Evolutionary conservation across 2,888 invertebrate genomes (phyloP), one percentile per base, ranked within the genome.

Genomic region (Folsomia candida): DNA sequence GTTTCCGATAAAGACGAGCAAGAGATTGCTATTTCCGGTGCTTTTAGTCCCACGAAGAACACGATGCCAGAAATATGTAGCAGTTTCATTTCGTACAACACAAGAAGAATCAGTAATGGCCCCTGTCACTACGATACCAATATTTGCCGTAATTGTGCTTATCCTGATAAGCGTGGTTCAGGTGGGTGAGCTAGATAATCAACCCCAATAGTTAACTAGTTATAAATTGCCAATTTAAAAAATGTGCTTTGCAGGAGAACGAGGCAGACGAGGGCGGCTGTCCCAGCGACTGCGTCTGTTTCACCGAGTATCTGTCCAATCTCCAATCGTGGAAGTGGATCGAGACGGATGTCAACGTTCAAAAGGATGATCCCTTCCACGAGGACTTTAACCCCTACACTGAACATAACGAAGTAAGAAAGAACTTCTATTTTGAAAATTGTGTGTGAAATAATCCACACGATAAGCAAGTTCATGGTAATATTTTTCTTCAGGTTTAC

Each of bases 271-370:
- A 54, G 11, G 14, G 47, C 14, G 67, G 63, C 9, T 79, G 79
- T 57, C 79, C 79, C 0, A 1, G 27, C 14, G 76, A 79, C 51
- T 79, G 79, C 51, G 73, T 79, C 29, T 79, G 79, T 61, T 79
- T 76, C 67, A 58, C 70, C 0, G 79, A 79, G 37, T 73, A 76
- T 59, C 66, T 79, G 1, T 70, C 70, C 9, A 78, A 77, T 60
- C 69, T 77, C n/a, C 78, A 68, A 20, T 75, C 78, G 2, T 79
- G 79, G 79, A 74, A 75, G 68, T 79, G 79, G 79, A 69, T 79
- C 11, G 77, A 78, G 62, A 70, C 64, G 6, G 70, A 71, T 22
- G 65, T 69, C 0, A 64, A 63, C 24, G 29, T 18, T 51, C 61
- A 71, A 37, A 57, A 51, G 14, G 68, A 76, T 37, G 76, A 74